Conservation (phyloP, 2,888 invertebrate species). For the Chrysolina oricalcia region DNA sequence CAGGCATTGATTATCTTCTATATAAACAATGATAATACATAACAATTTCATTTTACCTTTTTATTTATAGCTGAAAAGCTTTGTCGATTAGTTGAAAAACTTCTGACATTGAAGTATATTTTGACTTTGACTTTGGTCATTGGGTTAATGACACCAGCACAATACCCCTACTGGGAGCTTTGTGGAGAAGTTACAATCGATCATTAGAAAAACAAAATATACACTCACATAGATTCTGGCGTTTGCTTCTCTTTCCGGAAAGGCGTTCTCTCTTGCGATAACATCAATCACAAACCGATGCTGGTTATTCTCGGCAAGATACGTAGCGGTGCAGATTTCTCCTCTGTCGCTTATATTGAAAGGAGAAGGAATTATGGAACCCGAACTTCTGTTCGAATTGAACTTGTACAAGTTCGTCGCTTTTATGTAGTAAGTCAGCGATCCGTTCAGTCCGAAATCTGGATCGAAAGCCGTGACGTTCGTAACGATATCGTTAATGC, state of each 20-base stretch:
- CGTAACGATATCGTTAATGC: conserved; percentile 82
- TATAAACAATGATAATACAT: too few relatives aligned
- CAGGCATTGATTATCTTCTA: too few relatives aligned
- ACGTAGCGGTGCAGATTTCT: conserved; percentile 82
- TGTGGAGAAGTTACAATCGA: too few relatives aligned
- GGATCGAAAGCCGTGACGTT: conserved; percentile 87
- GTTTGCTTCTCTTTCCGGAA: conserved; percentile 84
- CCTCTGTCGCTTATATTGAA: conserved; percentile 86
- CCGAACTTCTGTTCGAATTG: conserved; percentile 83
- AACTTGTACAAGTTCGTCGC: conserved; percentile 88
- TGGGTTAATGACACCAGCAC: too few relatives aligned
- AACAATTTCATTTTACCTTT: too few relatives aligned
- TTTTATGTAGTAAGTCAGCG: conserved; percentile 86
- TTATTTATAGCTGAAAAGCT: too few relatives aligned
- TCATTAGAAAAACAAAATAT: neutral
- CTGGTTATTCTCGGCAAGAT: conserved; percentile 92
- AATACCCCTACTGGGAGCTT: too few relatives aligned
- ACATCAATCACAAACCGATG: conserved; percentile 90
- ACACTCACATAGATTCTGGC: conserved; percentile 86
- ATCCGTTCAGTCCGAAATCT: conserved; percentile 89
- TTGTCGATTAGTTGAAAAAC: too few relatives aligned
- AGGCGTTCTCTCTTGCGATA: conserved; percentile 86
- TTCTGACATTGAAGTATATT: too few relatives aligned
- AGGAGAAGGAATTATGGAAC: conserved; percentile 91
- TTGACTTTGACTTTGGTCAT: too few relatives aligned